Conservation (phyloP, 2,113 vertebrate species). For the Myrmecophaga tridactyla region DNA sequence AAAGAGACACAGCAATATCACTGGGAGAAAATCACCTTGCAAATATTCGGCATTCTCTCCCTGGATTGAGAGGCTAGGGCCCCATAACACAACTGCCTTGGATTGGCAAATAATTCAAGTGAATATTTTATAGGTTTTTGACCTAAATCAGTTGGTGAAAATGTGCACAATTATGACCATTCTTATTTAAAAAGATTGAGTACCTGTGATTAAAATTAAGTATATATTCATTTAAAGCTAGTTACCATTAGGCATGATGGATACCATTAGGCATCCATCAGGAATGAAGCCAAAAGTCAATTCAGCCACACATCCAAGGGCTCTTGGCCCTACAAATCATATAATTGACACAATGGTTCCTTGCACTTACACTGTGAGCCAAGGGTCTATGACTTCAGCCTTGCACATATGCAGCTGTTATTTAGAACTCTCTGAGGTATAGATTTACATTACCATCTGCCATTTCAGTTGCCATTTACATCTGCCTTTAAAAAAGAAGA, state of each 20-base stretch:
- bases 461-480: slow-evolving; percentile 67
- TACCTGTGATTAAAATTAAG: slow-evolving; percentile 58
- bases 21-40: not conserved
- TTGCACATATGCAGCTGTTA: slow-evolving; percentile 36
- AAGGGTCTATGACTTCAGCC: slow-evolving; percentile 53
- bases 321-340: not conserved
- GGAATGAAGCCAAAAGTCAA: not conserved
- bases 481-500: slow-evolving; percentile 60
- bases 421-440: slow-evolving; percentile 69
- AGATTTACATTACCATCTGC: slow-evolving; percentile 79
- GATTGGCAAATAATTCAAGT: not conserved
- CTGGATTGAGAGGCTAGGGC: not conserved
- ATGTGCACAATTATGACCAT: not conserved
- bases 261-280: slow-evolving; percentile 22
- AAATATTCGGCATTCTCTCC: not conserved
- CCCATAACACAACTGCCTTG: not conserved
- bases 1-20: not conserved
- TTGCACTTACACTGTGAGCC: not conserved
- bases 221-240: slow-evolving; percentile 24
- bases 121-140: slow-evolving; percentile 7
- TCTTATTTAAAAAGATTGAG: slow-evolving; percentile 19
- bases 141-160: slow-evolving; percentile 38
- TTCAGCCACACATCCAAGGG: not conserved
- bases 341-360: not conserved
- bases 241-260: slow-evolving; percentile 16